phyloP scores from a whole-genome alignment of 2,888 invertebrate genomes.

The Scaptodrosophila latifasciaeformis region DNA sequence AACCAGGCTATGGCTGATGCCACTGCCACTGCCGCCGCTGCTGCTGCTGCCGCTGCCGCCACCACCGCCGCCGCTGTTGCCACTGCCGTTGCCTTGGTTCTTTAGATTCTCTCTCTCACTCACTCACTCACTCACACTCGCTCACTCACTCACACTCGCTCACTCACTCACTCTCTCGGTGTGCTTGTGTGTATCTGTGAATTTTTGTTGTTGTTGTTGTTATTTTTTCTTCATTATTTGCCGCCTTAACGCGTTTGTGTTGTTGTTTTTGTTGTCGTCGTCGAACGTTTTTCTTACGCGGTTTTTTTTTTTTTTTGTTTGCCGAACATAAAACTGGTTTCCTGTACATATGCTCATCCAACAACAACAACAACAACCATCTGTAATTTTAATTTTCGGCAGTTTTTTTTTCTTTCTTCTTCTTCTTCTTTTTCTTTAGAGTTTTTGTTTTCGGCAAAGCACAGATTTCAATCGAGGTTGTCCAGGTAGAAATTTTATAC shows the following conservation, averaged over 20 bases:
- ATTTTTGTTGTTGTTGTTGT: not conserved
- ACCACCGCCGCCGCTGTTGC: too few species aligned
- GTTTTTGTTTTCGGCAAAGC: conserved; percentile 2
- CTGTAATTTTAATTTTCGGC: conserved; percentile 66
- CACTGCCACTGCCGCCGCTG: too few species aligned
- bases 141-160: too few species aligned
- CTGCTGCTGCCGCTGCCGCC: too few species aligned
- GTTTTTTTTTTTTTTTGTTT: conserved; percentile 40
- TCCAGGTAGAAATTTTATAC: conserved; percentile 64
- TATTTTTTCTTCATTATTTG: not conserved
- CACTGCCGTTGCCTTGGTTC: too few species aligned
- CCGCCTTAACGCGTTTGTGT: conserved; percentile 19
- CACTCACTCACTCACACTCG: too few species aligned
- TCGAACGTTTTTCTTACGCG: conserved; percentile 56
- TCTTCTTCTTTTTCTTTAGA: too few species aligned
- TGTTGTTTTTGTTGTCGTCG: conserved; percentile 36
- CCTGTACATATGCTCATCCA: conserved; percentile 69
- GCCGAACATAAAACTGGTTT: conserved; percentile 67
- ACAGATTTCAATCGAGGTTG: conserved; percentile 29
- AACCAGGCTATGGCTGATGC: too few species aligned
- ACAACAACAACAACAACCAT: conserved; percentile 44
- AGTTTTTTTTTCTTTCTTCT: conserved; percentile 29
- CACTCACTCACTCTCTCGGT: conserved; percentile 5
- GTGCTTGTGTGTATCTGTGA: not conserved
- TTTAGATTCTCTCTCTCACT: too few species aligned